Evolutionary conservation across 2,113 vertebrate genomes (phyloP).

Genomic region (Pseudorectes ferrugineus): DNA sequence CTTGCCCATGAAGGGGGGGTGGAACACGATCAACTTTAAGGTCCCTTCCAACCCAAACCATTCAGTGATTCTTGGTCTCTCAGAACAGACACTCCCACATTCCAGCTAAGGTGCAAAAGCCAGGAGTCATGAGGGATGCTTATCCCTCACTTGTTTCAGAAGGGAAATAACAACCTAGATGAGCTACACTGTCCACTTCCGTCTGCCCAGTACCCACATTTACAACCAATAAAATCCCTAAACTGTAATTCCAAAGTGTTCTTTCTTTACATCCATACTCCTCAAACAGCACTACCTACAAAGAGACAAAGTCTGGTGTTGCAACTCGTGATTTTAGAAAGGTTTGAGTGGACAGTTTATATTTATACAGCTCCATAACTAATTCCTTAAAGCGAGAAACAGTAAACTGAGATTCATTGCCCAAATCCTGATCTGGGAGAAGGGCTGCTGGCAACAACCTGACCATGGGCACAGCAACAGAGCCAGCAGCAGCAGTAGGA

Average conservation of each 20-base stretch:
- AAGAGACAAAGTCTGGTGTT: background rate
- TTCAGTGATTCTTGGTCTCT: background rate
- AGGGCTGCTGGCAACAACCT: background rate
- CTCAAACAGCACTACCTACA: background rate
- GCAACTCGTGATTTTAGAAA: background rate
- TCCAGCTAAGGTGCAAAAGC: background rate
- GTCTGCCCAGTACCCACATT: background rate
- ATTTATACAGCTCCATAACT: background rate
- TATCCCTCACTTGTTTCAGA: background rate
- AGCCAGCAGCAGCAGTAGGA: background rate
- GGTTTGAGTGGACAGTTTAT: background rate
- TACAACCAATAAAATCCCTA: background rate
- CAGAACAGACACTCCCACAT: background rate
- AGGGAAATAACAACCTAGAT: background rate
- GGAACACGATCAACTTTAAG: background rate
- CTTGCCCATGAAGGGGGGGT: accelerated
- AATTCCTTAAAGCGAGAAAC: background rate
- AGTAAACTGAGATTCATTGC: background rate
- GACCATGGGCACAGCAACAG: accelerated
- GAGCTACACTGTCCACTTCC: background rate
- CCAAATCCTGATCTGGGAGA: background rate
- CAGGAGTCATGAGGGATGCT: background rate
- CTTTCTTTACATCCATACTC: background rate
- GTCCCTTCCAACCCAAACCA: background rate
- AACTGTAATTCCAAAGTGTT: background rate